Evolutionary conservation across 2,797 vertebrate genomes (phyloP).

Genomic region (Crenuchus spilurus): DNA sequence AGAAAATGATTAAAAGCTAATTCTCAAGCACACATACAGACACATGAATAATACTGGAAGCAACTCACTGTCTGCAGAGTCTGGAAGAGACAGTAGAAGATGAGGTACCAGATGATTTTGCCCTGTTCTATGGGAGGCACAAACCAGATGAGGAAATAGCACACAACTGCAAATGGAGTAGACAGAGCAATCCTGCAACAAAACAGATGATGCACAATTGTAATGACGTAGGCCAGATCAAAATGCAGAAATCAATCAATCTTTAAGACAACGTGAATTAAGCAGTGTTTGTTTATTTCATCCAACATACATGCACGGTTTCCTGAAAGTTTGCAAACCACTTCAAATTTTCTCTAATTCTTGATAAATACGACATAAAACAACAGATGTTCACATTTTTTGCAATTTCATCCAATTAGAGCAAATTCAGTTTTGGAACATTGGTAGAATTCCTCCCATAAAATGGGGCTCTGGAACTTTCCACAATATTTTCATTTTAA

Average conservation of each 20-base stretch:
- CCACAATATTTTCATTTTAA: no score
- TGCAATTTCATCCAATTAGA: no score
- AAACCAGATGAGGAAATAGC: conserved; percentile 93
- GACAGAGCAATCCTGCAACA: conserved; percentile 87
- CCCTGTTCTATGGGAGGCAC: conserved; percentile 85
- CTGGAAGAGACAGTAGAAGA: conserved; percentile 96
- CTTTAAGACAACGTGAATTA: not conserved
- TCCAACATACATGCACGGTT: no score
- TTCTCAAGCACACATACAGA: not conserved
- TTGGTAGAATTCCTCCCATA: no score
- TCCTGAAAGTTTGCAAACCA: no score
- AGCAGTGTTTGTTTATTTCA: no score
- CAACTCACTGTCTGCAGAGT: conserved; percentile 90
- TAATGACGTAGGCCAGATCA: not conserved
- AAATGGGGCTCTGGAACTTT: no score
- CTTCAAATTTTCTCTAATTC: no score
- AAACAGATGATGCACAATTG: not conserved
- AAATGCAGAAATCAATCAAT: not conserved
- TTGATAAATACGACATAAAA: no score
- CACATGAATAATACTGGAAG: not conserved
- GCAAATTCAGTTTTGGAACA: no score
- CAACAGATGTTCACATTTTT: no score
- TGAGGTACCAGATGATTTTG: conserved; percentile 88
- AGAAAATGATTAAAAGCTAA: not conserved
- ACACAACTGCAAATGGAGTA: conserved; percentile 86